Base-by-base conservation (phyloP, 2,113 vertebrate genomes). In the Paramisgurnus dabryanus region DNA sequence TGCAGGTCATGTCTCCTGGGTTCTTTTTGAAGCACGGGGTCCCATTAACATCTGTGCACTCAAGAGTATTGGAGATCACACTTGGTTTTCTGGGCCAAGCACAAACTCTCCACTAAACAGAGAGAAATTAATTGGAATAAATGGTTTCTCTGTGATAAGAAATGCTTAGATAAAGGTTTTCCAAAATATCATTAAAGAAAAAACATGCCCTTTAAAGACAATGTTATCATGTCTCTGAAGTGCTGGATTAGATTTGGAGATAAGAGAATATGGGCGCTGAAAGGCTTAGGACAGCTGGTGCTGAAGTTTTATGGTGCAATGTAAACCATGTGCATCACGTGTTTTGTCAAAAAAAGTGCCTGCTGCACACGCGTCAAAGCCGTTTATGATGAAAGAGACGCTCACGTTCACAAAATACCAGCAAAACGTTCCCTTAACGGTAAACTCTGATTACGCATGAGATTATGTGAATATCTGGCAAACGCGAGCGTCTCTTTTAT, bases 1-100 rank as follows among this genome's bases (percentile, higher is more conserved):
- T 91, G 91, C 96, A 98, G 73, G 92, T 96, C 84, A 94, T 90
- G 85, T 98, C 96, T 47, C 95, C 95, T 43, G 87, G 92, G 87
- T 93, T 95, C 91, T 95, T 96, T 86, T 97, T 98, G 88, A 97
- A 98, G 91, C 86, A 83, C 0, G 94, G 92, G 0, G 93, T 82
- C 2, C 97, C 98, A 0, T 92, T 89, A 0, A 82, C 87, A 81
- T 98, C 98, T 0, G 89, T 89, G 89, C 98, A 99, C 67, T 89
- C 86, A 2, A 22, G 96, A 95, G 53, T 96, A 96, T 72, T 96
- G 93, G 2, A 83, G 82, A 87, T 97, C 95, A 47, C 97, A 99
- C 78, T 91, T 91, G 0, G 93, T 93, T 60, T 90, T 92, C 87
- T 95, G 96, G 79, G 91, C 91, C 78, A 84, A 88, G 83, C 98